Evolutionary conservation across 1,140 invertebrate genomes (phyloP).

Genomic region (Hycleus phaleratus): DNA sequence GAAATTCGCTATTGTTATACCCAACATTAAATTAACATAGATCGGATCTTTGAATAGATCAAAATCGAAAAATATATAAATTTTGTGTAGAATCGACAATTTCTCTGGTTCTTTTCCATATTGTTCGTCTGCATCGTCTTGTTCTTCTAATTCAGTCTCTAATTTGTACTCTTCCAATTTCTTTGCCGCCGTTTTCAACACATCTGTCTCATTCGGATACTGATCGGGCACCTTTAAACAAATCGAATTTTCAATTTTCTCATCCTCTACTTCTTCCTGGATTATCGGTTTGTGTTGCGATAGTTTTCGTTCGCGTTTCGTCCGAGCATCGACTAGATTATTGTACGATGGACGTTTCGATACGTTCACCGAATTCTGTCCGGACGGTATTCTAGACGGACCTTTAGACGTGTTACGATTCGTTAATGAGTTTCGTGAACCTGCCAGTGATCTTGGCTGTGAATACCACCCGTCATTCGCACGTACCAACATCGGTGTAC

Average conservation of each 20-base stretch:
- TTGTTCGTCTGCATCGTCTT: constrained; percentile 4
- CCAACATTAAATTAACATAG: constrained; percentile 58
- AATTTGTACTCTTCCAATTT: constrained; percentile 26
- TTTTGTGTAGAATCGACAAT: constrained; percentile 24
- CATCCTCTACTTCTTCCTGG: constrained; percentile 43
- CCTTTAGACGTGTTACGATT: constrained; percentile 27
- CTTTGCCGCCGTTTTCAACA: constrained; percentile 29
- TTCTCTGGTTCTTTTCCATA: constrained; percentile 9
- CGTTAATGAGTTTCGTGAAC: constrained; percentile 41
- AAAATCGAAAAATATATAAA: constrained; percentile 47
- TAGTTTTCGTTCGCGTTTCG: constrained; percentile 42
- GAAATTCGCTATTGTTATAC: constrained; percentile 57
- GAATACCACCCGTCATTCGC: constrained; percentile 58
- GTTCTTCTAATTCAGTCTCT: constrained; percentile 4
- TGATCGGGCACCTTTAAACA: not conserved
- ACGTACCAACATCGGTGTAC: constrained; percentile 55
- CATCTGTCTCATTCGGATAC: constrained; percentile 26
- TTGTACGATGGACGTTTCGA: constrained; percentile 25
- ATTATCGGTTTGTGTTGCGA: constrained; percentile 40
- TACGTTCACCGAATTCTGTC: constrained; percentile 21
- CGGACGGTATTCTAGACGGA: constrained; percentile 10
- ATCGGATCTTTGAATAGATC: constrained; percentile 48
- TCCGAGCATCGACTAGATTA: constrained; percentile 11
- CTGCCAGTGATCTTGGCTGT: constrained; percentile 42
- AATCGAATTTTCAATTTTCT: constrained; percentile 23